phyloP scores from a whole-genome alignment of 2,797 vertebrate species.

The Eospalax fontanierii region DNA sequence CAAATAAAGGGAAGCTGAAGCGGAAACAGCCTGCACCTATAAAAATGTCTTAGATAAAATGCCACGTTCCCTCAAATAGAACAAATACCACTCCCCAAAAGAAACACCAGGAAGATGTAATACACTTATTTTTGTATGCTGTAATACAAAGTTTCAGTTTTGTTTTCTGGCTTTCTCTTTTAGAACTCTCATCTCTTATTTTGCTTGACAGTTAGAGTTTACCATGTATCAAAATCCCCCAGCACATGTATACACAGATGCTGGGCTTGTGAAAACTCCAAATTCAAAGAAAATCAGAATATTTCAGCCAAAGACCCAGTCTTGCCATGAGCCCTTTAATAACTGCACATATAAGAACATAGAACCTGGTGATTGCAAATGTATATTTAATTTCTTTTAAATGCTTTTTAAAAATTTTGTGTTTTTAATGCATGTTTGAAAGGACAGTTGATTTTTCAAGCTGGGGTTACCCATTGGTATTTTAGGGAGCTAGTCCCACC shows the following conservation, averaged over 20 bases:
- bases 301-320: background rate
- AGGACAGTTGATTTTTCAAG: background rate
- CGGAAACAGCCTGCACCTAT: background rate
- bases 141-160: background rate
- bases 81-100: background rate
- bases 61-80: slow-evolving; percentile 38
- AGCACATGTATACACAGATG: background rate
- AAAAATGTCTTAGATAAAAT: slow-evolving; percentile 51
- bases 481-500: background rate
- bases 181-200: background rate
- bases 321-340: background rate
- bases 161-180: background rate
- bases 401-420: background rate
- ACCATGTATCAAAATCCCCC: background rate
- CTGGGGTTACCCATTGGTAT: background rate
- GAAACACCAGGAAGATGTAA: background rate
- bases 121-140: background rate
- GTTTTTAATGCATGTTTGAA: background rate
- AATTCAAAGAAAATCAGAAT: background rate
- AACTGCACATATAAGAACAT: background rate
- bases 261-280: background rate
- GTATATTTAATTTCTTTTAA: background rate
- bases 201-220: background rate
- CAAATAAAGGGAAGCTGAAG: slow-evolving; percentile 1
- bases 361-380: background rate